phyloP scores from a whole-genome alignment of 2,113 vertebrate species.

The Anoura caudifer region DNA sequence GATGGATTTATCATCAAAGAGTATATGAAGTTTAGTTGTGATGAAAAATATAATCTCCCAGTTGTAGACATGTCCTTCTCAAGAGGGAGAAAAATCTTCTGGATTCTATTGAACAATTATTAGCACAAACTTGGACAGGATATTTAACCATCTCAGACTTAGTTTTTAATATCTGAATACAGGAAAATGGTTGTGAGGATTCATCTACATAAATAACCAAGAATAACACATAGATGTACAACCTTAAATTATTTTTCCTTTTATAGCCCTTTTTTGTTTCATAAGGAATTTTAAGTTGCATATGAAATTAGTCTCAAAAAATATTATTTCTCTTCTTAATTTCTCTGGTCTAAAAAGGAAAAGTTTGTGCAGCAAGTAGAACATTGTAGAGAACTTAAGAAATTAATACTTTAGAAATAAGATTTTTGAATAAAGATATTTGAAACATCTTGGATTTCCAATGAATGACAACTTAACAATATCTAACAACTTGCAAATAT shows the following conservation, averaged over 20 bases:
- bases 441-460: not conserved
- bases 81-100: not conserved
- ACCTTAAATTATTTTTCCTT: not conserved
- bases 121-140: not conserved
- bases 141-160: not conserved
- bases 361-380: slow-evolving; percentile 13
- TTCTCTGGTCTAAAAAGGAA: not conserved
- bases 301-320: slow-evolving; percentile 1
- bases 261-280: not conserved
- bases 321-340: not conserved
- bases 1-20: not conserved
- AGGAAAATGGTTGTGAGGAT: not conserved
- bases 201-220: not conserved
- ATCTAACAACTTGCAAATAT: slow-evolving; percentile 43
- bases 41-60: not conserved
- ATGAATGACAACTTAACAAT: slow-evolving; percentile 2
- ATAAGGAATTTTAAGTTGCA: slow-evolving; percentile 31
- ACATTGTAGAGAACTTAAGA: not conserved
- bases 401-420: not conserved
- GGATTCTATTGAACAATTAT: not conserved
- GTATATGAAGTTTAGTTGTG: not conserved
- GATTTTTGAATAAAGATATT: not conserved
- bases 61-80: not conserved
- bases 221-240: not conserved
- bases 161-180: not conserved